Percentiles rank a stretch among this genome's conserved stretches.
These are phyloP conservation scores for Microtus pennsylvanicus DNA, from an alignment of 2,113 vertebrate genomes.

Conservation along the genomic window DNA sequence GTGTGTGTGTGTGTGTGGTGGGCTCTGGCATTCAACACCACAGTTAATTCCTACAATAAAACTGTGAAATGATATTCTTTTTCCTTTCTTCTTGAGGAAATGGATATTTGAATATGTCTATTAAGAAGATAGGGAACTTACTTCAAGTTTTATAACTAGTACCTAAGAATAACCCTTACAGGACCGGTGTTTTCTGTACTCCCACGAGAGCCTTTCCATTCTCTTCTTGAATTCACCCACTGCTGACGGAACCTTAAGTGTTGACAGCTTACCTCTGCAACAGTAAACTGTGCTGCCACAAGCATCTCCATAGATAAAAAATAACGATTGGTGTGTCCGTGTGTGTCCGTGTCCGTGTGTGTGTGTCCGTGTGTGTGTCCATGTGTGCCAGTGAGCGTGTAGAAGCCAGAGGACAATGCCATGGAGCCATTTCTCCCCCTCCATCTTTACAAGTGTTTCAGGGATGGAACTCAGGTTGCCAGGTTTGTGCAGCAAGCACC, in stretches of 20 bases:
- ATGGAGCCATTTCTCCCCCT: not conserved
- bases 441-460: not conserved
- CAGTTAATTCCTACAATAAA: not conserved
- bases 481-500: not conserved
- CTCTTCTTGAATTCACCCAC: not conserved
- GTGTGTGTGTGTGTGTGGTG: not conserved
- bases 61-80: not conserved
- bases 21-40: not conserved
- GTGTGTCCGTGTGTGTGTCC: not conserved
- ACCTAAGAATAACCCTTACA: not conserved
- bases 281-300: not conserved
- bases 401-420: not conserved
- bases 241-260: not conserved
- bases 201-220: not conserved
- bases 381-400: not conserved
- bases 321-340: not conserved
- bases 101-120: not conserved
- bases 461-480: not conserved
- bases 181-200: slow-evolving; percentile 1
- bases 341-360: not conserved
- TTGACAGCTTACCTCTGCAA: not conserved
- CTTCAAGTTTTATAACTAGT: slow-evolving; percentile 2
- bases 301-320: not conserved
- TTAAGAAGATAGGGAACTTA: not conserved
- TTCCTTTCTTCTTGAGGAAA: slow-evolving; percentile 28